A percentile compares a stretch with the other conserved stretches of the same genome.
These are phyloP conservation scores for Brachyalestes nurse DNA, from an alignment of 2,797 vertebrate genomes.

Conservation along the genomic window DNA sequence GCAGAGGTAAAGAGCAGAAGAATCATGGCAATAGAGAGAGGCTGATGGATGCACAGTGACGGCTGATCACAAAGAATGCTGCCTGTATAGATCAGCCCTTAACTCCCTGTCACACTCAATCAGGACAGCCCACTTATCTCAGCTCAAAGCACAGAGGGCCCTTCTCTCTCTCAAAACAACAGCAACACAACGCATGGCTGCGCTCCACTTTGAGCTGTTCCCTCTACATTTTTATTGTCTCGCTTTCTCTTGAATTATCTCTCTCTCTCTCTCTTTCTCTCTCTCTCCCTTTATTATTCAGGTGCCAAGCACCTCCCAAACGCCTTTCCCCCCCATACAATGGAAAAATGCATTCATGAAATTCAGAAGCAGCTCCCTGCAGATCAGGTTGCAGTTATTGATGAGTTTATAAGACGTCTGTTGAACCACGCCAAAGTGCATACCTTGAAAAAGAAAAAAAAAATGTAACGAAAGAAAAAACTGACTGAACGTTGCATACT, in stretches of 20 bases:
- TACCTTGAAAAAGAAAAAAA: constrained; percentile 53
- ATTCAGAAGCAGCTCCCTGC: constrained; percentile 75
- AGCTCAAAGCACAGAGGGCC: constrained; percentile 71
- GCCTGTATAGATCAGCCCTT: constrained; percentile 72
- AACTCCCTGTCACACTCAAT: constrained; percentile 82
- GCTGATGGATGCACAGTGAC: constrained; percentile 77
- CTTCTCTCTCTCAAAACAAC: constrained; percentile 67
- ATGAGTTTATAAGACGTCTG: constrained; percentile 78
- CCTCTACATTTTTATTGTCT: constrained; percentile 19
- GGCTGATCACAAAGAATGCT: constrained; percentile 84
- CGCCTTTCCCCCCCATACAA: constrained; percentile 41
- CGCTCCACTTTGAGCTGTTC: constrained; percentile 42
- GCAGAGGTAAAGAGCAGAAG: constrained; percentile 62
- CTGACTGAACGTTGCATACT: constrained; percentile 51
- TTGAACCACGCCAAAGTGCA: constrained; percentile 69
- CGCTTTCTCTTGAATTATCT: constrained; percentile 30
- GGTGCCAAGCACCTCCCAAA: constrained; percentile 51
- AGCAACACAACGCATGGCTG: constrained; percentile 56
- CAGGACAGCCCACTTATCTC: constrained; percentile 76
- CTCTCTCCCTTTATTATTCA: constrained; percentile 41
- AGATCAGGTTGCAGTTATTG: constrained; percentile 77
- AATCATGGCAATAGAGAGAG: constrained; percentile 58
- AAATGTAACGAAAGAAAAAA: constrained; percentile 53
- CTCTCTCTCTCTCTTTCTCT: constrained; percentile 14
- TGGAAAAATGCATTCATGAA: constrained; percentile 73